Conservation (phyloP, 2,888 invertebrate species). For the Thecocarcelia acutangulata region DNA sequence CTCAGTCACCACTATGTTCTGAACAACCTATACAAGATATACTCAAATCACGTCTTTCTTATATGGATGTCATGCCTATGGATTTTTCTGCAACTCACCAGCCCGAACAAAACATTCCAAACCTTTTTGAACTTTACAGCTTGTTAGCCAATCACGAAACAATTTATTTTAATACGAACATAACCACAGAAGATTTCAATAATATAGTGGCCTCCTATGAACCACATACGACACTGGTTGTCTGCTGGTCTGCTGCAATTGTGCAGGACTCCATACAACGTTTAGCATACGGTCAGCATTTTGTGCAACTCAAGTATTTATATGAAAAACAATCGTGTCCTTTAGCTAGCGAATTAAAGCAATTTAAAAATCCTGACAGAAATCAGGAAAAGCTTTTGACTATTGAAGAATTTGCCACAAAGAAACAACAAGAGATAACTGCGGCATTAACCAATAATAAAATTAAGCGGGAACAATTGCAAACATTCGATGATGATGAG, state of each 20-base stretch:
- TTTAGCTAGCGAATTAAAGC: slow-evolving; percentile 58
- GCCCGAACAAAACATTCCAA: slow-evolving; percentile 73
- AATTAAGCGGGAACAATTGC: slow-evolving; percentile 51
- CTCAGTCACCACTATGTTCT: not conserved
- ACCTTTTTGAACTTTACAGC: slow-evolving; percentile 76
- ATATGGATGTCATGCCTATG: slow-evolving; percentile 73
- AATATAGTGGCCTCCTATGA: slow-evolving; percentile 76
- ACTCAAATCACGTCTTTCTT: slow-evolving; percentile 75
- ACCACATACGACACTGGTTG: slow-evolving; percentile 78
- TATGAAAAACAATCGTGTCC: slow-evolving; percentile 79
- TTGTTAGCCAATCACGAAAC: slow-evolving; percentile 81
- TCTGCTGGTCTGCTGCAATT: slow-evolving; percentile 79
- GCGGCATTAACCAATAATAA: slow-evolving; percentile 45
- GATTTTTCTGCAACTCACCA: not conserved
- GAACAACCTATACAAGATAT: slow-evolving; percentile 58
- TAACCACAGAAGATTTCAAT: slow-evolving; percentile 80
- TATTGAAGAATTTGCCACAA: slow-evolving; percentile 58
- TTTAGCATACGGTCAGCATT: slow-evolving; percentile 76
- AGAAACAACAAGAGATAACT: slow-evolving; percentile 52
- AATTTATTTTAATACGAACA: slow-evolving; percentile 77
- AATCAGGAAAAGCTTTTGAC: slow-evolving; percentile 45
- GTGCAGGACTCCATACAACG: slow-evolving; percentile 72
- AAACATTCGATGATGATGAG: slow-evolving; percentile 74
- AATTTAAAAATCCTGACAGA: slow-evolving; percentile 58
- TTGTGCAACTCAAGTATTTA: slow-evolving; percentile 79